Percentiles rank a stretch among this genome's conserved stretches.
phyloP scores from a whole-genome alignment of 2,797 vertebrate genomes.

The Sciurus carolinensis region DNA sequence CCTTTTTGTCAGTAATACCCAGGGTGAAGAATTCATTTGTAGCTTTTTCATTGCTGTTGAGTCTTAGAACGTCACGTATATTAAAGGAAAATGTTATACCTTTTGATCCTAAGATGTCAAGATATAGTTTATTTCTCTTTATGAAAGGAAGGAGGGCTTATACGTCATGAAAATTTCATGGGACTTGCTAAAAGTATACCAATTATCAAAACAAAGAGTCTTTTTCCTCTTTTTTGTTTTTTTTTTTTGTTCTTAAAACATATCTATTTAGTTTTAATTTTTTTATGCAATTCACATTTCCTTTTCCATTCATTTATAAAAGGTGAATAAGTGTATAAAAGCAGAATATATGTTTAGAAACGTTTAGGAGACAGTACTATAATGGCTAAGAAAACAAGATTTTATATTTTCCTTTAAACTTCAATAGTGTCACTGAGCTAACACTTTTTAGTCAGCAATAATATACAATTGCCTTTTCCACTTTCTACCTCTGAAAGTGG shows the following conservation, averaged over 20 bases:
- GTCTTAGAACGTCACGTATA: constrained; percentile 58
- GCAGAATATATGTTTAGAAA: neutral
- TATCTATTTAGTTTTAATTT: neutral
- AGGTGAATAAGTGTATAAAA: neutral
- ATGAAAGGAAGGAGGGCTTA: neutral
- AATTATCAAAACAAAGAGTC: constrained; percentile 8
- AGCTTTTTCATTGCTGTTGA: constrained; percentile 56
- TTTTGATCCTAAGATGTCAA: constrained; percentile 64
- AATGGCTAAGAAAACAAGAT: neutral
- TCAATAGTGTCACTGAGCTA: neutral
- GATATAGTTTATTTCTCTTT: constrained; percentile 6
- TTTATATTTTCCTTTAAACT: neutral
- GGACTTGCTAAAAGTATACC: neutral
- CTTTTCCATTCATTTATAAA: neutral
- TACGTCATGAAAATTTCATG: neutral
- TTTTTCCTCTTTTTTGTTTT: neutral
- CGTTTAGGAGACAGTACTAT: neutral
- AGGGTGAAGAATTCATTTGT: constrained; percentile 75
- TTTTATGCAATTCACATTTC: neutral
- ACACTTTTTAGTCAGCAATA: neutral
- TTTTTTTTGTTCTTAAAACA: neutral
- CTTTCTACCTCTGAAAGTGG: neutral
- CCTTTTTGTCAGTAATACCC: constrained; percentile 72
- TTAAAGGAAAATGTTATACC: constrained; percentile 49
- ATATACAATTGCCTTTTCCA: neutral